Evolutionary conservation across 2,113 vertebrate species (phyloP), one percentile per base, ranked within the genome.

Genomic region (Eurypyga helias): DNA sequence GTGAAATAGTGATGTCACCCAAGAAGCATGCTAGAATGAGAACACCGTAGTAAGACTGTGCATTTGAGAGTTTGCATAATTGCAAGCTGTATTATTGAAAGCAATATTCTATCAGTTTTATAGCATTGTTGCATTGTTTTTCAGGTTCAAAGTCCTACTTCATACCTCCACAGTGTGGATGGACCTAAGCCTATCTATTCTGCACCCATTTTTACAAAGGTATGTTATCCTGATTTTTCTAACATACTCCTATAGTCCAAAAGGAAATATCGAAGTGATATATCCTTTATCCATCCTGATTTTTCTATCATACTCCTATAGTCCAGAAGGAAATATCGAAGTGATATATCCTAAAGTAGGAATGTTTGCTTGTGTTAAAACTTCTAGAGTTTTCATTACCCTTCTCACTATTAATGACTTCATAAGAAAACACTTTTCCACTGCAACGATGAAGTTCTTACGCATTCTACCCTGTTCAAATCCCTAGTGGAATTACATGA

Each of bases 201-300:
- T 36, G 96, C 98, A 78, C 99, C 99, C 64, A 48, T 98, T 48
- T 99, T 99, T 88, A 99, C 99, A 60, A 99, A 99, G 98, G 99
- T 99, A 93, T 94, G 90, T 75, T 49, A 7, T 85, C 20, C 10
- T 48, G 29, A 70, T 65, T 88, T 84, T 94, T 72, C 10, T 94
- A 87, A 73, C 17, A 23, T 41, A n/a, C 9, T 75, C 66, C 55
- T 51, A 7, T 3, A 62, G 41, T 84, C 45, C 70, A 41, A 55
- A 72, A 70, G 57, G 43, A 93, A 81, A 78, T 69, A 80, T 26
- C 15, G n/a, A n/a, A n/a, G n/a, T n/a, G n/a, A n/a, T n/a, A n/a
- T n/a, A n/a, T n/a, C n/a, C n/a, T n/a, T n/a, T n/a, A n/a, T n/a
- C n/a, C n/a, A 7, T 85, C 20, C 10, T 48, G 29, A 70, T 65